Evolutionary conservation across 2,797 vertebrate genomes (phyloP).

Genomic region (Lagocephalus sceleratus): DNA sequence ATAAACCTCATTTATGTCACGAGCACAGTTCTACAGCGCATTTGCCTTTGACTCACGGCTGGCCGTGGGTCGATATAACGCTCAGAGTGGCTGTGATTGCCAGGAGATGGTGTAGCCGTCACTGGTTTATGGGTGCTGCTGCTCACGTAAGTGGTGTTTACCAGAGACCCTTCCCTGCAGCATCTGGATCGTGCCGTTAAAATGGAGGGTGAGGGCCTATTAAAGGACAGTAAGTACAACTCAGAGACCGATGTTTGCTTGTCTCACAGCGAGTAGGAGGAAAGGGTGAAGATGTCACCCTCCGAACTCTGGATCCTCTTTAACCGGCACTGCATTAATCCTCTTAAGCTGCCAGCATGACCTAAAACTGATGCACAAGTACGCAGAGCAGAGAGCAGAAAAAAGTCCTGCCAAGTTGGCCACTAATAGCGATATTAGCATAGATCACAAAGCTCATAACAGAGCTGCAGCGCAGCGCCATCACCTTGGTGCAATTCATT

Average conservation of each 20-base stretch:
- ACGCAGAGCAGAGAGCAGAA: slow-evolving; percentile 19
- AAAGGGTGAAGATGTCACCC: slow-evolving; percentile 42
- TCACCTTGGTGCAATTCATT: slow-evolving; percentile 44
- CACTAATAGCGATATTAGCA: slow-evolving; percentile 42
- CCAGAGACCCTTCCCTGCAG: slow-evolving; percentile 33
- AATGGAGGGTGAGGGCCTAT: slow-evolving; percentile 29
- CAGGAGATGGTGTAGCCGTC: slow-evolving; percentile 18
- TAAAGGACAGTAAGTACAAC: slow-evolving; percentile 32
- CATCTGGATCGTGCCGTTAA: slow-evolving; percentile 30
- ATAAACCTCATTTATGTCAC: slow-evolving; percentile 29
- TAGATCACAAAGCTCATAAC: slow-evolving; percentile 45
- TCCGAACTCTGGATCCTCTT: slow-evolving; percentile 33
- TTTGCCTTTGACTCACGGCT: slow-evolving; percentile 36
- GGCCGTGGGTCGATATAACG: slow-evolving; percentile 20
- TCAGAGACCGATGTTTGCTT: slow-evolving; percentile 9
- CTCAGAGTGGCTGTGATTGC: no score
- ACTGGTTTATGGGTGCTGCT: slow-evolving; percentile 41
- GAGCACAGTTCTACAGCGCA: slow-evolving; percentile 22
- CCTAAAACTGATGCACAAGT: slow-evolving; percentile 57
- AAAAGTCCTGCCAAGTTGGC: slow-evolving; percentile 19
- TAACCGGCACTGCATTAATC: slow-evolving; percentile 57
- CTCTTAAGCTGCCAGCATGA: slow-evolving; percentile 62
- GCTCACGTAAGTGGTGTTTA: slow-evolving; percentile 44
- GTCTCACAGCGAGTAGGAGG: slow-evolving; percentile 20
- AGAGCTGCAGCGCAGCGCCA: slow-evolving; percentile 30